A percentile compares a stretch with the other conserved stretches of the same genome.
phyloP scores from a whole-genome alignment of 2,113 vertebrate species.

The Gorsachius goisagi region DNA sequence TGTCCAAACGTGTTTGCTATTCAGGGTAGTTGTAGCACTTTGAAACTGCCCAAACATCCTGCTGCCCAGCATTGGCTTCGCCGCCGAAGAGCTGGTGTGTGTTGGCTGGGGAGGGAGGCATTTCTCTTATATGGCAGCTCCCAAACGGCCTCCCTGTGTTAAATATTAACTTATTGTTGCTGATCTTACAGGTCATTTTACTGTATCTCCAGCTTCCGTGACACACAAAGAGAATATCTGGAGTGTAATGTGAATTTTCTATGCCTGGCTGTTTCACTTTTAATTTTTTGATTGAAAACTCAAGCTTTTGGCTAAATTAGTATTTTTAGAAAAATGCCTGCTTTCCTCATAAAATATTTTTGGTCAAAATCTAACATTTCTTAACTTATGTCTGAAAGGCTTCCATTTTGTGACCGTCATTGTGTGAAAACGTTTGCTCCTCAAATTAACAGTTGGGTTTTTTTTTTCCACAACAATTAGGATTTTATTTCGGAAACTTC shows the following conservation, averaged over 20 bases:
- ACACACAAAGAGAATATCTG: not conserved
- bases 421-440: not conserved
- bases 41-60: not conserved
- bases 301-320: not conserved
- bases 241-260: not conserved
- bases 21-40: not conserved
- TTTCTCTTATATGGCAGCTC: not conserved
- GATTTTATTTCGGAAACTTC: slow-evolving; percentile 10
- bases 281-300: not conserved
- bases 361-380: not conserved
- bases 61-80: not conserved
- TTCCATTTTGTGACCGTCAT: not conserved
- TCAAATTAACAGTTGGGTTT: not conserved
- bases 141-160: not conserved
- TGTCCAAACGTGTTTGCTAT: not conserved
- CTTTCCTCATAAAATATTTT: not conserved
- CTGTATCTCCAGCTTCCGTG: not conserved
- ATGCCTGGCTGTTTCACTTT: not conserved
- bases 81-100: rapidly evolving
- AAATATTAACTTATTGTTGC: not conserved
- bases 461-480: not conserved
- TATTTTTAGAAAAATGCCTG: not conserved
- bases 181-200: not conserved
- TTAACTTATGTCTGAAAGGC: not conserved
- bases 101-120: not conserved